Evolutionary conservation across 64 coral and sea anemone genomes (phyloP).

Genomic region (Montipora foliosa): DNA sequence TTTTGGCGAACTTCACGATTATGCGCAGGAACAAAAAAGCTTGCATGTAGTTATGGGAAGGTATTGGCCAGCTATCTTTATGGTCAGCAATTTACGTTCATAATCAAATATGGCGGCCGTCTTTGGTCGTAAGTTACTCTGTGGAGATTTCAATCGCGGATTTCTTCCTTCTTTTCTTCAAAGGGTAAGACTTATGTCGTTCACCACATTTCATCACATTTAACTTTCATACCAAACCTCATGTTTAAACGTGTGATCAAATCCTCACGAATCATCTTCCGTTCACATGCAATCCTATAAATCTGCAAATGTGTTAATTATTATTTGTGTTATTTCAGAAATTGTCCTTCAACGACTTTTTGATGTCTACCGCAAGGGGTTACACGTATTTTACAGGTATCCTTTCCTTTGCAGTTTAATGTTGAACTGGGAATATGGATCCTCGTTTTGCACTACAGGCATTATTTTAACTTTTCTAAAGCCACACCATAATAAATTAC

Average conservation of each 20-base stretch:
- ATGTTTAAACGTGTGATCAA: neutral
- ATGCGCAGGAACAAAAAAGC: neutral
- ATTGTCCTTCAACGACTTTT: neutral
- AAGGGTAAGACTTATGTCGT: neutral
- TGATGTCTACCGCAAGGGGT: neutral
- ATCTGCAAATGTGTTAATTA: neutral
- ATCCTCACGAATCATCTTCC: too few species aligned
- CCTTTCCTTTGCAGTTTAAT: neutral
- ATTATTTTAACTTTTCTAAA: too few species aligned
- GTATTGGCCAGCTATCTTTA: neutral
- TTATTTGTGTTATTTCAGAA: neutral
- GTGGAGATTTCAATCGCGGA: neutral
- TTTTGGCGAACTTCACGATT: slow-evolving; percentile 79
- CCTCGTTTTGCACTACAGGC: too few species aligned
- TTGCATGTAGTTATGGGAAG: slow-evolving; percentile 29
- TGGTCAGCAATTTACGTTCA: slow-evolving; percentile 27
- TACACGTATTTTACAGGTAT: slow-evolving; percentile 11
- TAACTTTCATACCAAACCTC: neutral
- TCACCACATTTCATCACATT: neutral
- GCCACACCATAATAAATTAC: too few species aligned
- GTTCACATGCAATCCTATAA: too few species aligned
- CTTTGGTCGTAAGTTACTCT: neutral
- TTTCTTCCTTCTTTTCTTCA: neutral
- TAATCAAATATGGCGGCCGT: slow-evolving; percentile 18
- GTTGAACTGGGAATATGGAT: too few species aligned